Evolutionary conservation across 2,888 invertebrate genomes (phyloP).

Genomic region (Limnephilus rhombicus): DNA sequence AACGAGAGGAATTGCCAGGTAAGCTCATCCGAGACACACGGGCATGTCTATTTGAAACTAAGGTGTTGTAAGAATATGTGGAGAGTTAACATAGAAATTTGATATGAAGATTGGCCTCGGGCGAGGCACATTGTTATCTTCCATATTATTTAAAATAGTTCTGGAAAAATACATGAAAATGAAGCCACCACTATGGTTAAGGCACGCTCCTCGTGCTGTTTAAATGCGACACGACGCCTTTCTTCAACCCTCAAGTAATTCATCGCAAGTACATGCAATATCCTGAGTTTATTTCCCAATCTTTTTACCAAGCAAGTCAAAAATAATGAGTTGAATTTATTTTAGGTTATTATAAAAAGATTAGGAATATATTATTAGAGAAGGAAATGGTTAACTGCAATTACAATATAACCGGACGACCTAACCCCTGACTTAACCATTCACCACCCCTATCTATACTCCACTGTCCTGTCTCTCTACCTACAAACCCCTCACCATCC

Average conservation of each 20-base stretch:
- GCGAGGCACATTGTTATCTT: background rate
- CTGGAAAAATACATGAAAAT: background rate
- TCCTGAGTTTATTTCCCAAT: too few species aligned
- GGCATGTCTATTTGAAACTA: background rate
- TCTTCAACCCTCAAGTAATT: background rate
- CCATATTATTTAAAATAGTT: background rate
- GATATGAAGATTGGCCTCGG: background rate
- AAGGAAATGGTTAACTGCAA: too few species aligned
- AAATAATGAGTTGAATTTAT: background rate
- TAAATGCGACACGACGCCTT: background rate
- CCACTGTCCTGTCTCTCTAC: background rate
- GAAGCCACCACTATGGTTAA: background rate
- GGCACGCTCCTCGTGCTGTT: background rate
- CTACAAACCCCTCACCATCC: background rate
- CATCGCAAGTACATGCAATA: background rate
- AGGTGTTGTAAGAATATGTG: background rate
- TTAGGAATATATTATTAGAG: too few species aligned
- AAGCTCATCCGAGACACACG: background rate
- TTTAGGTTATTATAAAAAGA: too few species aligned
- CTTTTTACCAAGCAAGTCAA: background rate
- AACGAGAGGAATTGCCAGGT: background rate
- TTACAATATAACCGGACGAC: background rate
- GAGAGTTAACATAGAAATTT: background rate
- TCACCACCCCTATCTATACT: background rate
- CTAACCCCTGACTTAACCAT: background rate